phyloP scores from a whole-genome alignment of 1,140 invertebrate species.

The Ips typographus region DNA sequence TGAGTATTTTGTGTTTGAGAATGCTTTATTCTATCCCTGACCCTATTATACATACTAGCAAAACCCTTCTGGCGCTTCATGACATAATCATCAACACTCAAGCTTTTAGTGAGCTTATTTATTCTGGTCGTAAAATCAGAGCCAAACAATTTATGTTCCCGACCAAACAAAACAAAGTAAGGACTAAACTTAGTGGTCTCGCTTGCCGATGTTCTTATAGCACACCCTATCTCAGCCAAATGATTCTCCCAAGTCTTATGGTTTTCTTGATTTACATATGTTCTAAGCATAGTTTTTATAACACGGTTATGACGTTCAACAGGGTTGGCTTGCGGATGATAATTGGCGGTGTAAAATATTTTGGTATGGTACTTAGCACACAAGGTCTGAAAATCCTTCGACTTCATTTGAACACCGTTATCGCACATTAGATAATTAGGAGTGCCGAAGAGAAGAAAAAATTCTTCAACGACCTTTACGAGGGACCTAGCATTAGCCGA shows the following conservation, averaged over 20 bases:
- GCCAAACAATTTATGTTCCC: conserved; percentile 30
- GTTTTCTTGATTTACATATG: conserved; percentile 32
- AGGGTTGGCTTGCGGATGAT: conserved; percentile 40
- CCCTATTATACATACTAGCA: not conserved
- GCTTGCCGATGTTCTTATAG: conserved; percentile 26
- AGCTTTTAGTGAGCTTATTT: not conserved
- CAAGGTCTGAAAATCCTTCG: conserved; percentile 30
- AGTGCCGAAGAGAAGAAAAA: conserved; percentile 35
- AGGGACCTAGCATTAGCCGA: conserved; percentile 23
- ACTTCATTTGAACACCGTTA: conserved; percentile 40
- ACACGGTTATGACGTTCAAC: conserved; percentile 38
- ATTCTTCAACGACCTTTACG: conserved; percentile 34
- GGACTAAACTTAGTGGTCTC: conserved; percentile 41
- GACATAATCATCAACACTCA: not conserved
- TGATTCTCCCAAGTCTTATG: conserved; percentile 34
- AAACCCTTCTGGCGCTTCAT: not conserved
- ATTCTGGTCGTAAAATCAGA: too few relatives aligned
- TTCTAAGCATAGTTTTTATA: conserved; percentile 39
- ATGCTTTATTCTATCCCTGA: not conserved
- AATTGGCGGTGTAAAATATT: conserved; percentile 33
- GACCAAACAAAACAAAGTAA: conserved; percentile 39
- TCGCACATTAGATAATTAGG: too few relatives aligned
- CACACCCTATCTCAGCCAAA: conserved; percentile 32
- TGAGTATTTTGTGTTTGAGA: not conserved
- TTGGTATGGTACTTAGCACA: conserved; percentile 23